A percentile compares a stretch with the other conserved stretches of the same genome.
These are phyloP conservation scores for Psococerastis gibbosa DNA, from an alignment of 2,888 invertebrate genomes.

Conservation along the genomic window DNA sequence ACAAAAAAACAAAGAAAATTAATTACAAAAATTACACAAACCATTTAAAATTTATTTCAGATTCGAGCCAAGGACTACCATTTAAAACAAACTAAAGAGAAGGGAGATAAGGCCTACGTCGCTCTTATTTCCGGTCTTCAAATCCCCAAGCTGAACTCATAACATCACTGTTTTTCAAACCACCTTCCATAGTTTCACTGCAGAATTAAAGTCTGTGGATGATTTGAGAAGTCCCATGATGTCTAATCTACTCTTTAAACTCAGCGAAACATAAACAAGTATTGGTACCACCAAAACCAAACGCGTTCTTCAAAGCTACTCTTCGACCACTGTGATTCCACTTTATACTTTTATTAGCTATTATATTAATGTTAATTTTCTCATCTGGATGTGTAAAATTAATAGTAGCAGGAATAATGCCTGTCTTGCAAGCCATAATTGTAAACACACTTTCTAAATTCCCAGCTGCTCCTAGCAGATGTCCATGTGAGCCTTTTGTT, in stretches of 20 bases:
- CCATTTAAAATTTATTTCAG: constrained; percentile 19
- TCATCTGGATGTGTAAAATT: constrained; percentile 56
- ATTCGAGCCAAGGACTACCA: constrained; percentile 23
- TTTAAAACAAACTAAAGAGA: constrained; percentile 17
- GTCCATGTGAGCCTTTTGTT: constrained; percentile 94
- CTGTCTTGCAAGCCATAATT: constrained; percentile 53
- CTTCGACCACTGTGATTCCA: constrained; percentile 36
- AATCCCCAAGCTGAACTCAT: too few species aligned
- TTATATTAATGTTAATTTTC: constrained; percentile 48
- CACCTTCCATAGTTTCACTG: too few species aligned
- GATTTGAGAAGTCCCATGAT: too few species aligned
- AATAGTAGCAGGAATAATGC: constrained; percentile 67
- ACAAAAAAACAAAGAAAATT: not conserved
- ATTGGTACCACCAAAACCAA: constrained; percentile 98
- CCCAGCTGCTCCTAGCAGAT: constrained; percentile 92
- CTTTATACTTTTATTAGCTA: constrained; percentile 33
- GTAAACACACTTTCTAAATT: constrained; percentile 82
- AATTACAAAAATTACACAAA: too few species aligned
- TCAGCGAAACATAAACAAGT: constrained; percentile 56
- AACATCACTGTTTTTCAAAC: too few species aligned
- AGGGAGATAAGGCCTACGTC: not conserved
- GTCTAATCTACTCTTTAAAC: too few species aligned
- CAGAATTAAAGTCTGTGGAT: too few species aligned
- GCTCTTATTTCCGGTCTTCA: too few species aligned
- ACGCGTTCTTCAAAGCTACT: constrained; percentile 86